Evolutionary conservation across 2,888 invertebrate species (phyloP), one percentile per base, ranked within the genome.

Genomic region (Tachina grossa): DNA sequence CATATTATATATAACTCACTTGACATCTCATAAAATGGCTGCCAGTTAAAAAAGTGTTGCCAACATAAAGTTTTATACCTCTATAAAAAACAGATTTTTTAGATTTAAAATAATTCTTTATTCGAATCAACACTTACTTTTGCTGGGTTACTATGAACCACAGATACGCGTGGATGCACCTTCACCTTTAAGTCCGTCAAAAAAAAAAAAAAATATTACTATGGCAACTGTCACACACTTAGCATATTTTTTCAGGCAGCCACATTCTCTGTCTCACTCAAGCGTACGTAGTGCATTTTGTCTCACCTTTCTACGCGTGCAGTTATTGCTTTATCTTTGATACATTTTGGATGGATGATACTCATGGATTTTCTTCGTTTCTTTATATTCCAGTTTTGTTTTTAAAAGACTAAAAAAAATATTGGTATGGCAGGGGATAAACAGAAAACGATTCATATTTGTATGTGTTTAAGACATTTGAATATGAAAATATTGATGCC

Each of bases 171-270:
- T n/a, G 43, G 19, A 47, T 65, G 47, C 47, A 61, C 19, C 61
- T 68, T 47, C 49, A 66, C 22, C 74, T 59, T 82, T 82, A 51
- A 69, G 79, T 82, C 78, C 66, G 71, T 78, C 78, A 31, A 6
- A 31, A 31, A 31, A 31, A 82, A 57, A 75, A 79, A 57, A 41
- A 43, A n/a, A n/a, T n/a, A 49, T 53, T 81, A 31, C 71, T 61
- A 16, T 76, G 84, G 80, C 71, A 80, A 72, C 77, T 61, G 68
- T 66, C 75, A 43, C 49, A 59, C 78, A 41, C 75, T 75, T 76
- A 75, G 75, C 78, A 75, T 66, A 71, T 82, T 68, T 75, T 51
- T 53, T 51, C 51, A 43, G 22, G 16, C 61, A 22, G 10, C 22
- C 49, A 41, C 1, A n/a, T 43, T n/a, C 14, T 11, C 51, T 41